Percentiles rank a stretch among this genome's conserved stretches.
phyloP scores from a whole-genome alignment of 1,140 invertebrate genomes.

The Rhagoletis pomonella region DNA sequence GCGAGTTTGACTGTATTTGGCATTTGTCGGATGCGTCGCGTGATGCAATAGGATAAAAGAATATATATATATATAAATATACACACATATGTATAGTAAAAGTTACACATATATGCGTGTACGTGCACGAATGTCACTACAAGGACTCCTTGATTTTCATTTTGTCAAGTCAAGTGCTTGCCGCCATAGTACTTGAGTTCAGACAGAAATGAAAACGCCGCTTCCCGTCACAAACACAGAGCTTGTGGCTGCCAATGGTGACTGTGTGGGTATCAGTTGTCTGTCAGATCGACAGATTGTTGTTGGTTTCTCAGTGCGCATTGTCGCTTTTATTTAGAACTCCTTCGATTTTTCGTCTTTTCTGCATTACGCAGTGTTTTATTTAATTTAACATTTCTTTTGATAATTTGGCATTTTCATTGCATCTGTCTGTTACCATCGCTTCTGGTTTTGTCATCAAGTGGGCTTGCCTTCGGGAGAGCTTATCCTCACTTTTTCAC shows the following conservation, averaged over 20 bases:
- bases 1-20: background rate
- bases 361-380: background rate
- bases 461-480: background rate
- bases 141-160: background rate
- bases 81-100: too few species aligned
- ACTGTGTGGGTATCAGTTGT: background rate
- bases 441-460: background rate
- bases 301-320: background rate
- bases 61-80: background rate
- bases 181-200: background rate
- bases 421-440: background rate
- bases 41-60: constrained; percentile 2
- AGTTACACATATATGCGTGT: background rate
- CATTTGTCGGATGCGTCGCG: constrained; percentile 1
- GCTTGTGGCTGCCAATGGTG: constrained; percentile 2
- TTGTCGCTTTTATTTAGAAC: background rate
- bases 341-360: background rate
- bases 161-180: background rate
- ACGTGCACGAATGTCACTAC: background rate
- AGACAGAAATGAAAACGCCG: background rate
- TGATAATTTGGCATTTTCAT: constrained; percentile 46
- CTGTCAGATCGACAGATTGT: background rate
- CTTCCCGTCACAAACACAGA: background rate
- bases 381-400: constrained; percentile 17
- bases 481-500: too few species aligned